These are phyloP conservation scores for Mystacornis crossleyi DNA, from an alignment of 2,113 vertebrate genomes.

Conservation along the genomic window DNA sequence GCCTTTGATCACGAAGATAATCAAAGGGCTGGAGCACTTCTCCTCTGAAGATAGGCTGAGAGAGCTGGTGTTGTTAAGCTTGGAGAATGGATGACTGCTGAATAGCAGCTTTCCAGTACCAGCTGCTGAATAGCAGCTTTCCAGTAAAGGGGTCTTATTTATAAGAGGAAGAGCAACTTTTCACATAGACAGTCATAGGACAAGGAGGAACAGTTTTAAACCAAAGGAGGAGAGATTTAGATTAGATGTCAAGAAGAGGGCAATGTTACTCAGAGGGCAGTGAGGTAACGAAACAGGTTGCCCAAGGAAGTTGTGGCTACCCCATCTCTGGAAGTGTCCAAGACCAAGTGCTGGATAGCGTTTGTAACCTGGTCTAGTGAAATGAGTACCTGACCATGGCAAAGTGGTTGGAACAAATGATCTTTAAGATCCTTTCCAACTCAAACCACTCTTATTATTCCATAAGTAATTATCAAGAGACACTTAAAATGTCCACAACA, in stretches of 20 bases:
- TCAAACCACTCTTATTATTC: background rate
- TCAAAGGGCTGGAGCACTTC: background rate
- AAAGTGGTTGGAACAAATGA: background rate
- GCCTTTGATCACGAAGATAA: background rate
- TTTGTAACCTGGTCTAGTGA: background rate
- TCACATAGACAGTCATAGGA: background rate
- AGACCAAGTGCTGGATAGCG: background rate
- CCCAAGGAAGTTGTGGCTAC: background rate
- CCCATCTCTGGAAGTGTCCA: background rate
- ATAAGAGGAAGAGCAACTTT: background rate
- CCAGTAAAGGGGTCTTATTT: background rate
- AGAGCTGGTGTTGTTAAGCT: background rate
- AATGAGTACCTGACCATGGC: background rate
- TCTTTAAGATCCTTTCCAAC: background rate
- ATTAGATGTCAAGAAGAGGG: background rate
- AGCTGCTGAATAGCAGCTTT: background rate
- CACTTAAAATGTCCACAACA: background rate
- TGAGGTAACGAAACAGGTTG: background rate
- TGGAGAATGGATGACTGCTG: background rate
- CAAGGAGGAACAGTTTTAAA: background rate
- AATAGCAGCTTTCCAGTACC: background rate
- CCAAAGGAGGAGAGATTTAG: background rate
- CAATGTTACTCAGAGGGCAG: background rate
- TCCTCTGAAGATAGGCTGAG: background rate
- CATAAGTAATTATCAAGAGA: background rate